Base-by-base conservation (phyloP, 2,113 vertebrate genomes). In the Ameiurus melas region DNA sequence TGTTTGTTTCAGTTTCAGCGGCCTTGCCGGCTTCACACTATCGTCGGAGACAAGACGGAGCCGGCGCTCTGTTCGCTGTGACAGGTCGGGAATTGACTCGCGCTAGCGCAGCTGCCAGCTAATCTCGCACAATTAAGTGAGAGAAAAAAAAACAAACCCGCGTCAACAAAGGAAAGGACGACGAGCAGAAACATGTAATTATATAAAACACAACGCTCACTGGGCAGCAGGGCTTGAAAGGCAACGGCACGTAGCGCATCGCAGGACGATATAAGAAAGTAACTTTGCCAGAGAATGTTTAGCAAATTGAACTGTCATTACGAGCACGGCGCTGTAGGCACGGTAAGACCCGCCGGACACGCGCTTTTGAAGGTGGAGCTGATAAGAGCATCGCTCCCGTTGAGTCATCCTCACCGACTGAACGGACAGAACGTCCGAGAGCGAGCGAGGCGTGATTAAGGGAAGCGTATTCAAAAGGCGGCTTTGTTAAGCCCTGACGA, bases 71-170 rank as follows among this genome's bases (percentile, higher is more conserved):
- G 81, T 90, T 90, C 89, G 27, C 58, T 22, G 22, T 88, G 89
- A 88, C 89, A 90, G 86, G 58, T 71, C 84, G 30, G 84, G 66
- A 86, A 90, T 88, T 90, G 86, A 88, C 89, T 90, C 30, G 47
- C n/a, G 43, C 86, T 64, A 55, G 55, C 86, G 53, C 86, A 85
- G 86, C 80, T 89, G 86, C 75, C 17, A 87, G 58, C 83, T 89
- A 90, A 89, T 86, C 82, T 85, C 6, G 19, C 53, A 77, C 87
- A 89, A 86, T 87, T 90, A 89, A 83, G 84, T 60, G 30, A 8
- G 87, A 75, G 87, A 66, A 47, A 47, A 66, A 47, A 47, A 47
- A n/a, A n/a, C n/a, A n/a, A n/a, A n/a, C n/a, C n/a, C 39, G 68
- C 85, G 66, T 79, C 33, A 33, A 89, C 75, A 85, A 75, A 84